Conservation (phyloP, 2,797 vertebrate genomes). For the Muraenolepis orangiensis region DNA sequence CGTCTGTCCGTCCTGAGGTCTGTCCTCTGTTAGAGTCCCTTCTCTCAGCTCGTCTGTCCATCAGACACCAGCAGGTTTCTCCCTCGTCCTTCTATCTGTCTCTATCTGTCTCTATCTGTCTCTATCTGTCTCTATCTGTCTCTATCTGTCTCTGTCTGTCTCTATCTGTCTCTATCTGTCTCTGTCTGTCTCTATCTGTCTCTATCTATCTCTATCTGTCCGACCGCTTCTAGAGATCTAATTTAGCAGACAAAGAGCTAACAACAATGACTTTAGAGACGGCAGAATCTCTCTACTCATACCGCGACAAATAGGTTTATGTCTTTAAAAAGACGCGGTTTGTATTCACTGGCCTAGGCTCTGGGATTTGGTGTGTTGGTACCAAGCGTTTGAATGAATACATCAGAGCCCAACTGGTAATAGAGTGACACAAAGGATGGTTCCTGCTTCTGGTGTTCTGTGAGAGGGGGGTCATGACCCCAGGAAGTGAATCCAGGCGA, state of each 20-base stretch:
- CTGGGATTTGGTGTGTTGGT: neutral
- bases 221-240: neutral
- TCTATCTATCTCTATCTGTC: neutral
- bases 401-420: neutral
- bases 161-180: too few relatives aligned
- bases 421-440: neutral
- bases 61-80: neutral
- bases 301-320: too few relatives aligned
- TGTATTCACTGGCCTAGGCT: neutral
- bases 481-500: slow-evolving; percentile 51
- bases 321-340: neutral
- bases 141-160: too few relatives aligned
- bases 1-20: slow-evolving; percentile 14
- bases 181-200: too few relatives aligned
- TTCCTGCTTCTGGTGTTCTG: slow-evolving; percentile 26
- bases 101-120: too few relatives aligned
- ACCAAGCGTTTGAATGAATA: too few relatives aligned
- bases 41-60: neutral
- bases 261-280: too few relatives aligned
- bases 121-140: too few relatives aligned
- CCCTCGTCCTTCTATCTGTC: neutral
- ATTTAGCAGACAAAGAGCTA: too few relatives aligned
- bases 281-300: too few relatives aligned
- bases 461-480: slow-evolving; percentile 53
- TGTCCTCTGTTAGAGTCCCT: neutral